These are phyloP conservation scores for Phymanthus crucifer DNA, from an alignment of 92 coral and sea anemone species.

Conservation along the genomic window DNA sequence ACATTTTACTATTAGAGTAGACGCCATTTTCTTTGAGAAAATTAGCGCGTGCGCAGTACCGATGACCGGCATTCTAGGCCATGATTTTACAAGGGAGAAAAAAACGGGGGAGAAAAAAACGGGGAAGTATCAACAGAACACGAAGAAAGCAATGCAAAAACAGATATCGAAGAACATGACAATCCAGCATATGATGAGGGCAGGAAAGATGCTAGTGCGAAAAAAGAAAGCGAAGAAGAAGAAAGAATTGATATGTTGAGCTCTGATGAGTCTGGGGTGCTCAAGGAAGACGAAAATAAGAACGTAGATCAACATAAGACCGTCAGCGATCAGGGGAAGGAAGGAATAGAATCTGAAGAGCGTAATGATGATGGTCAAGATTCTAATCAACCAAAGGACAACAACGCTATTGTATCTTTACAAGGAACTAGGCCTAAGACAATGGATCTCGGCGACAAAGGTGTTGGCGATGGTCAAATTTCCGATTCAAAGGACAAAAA, in stretches of 20 bases:
- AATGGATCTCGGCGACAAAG: not conserved
- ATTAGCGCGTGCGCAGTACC: too few relatives aligned
- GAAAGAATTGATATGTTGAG: not conserved
- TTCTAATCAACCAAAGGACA: not conserved
- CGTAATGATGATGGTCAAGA: too few relatives aligned
- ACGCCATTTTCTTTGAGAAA: too few relatives aligned
- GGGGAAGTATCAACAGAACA: not conserved
- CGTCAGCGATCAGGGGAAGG: not conserved
- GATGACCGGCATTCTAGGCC: too few relatives aligned
- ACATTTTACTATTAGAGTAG: too few relatives aligned
- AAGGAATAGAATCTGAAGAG: not conserved
- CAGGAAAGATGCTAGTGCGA: not conserved
- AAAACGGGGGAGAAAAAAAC: too few relatives aligned
- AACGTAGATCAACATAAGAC: not conserved
- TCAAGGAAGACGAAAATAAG: not conserved
- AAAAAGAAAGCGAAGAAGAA: not conserved
- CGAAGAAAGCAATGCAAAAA: not conserved
- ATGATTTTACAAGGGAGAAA: too few relatives aligned
- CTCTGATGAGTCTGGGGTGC: not conserved
- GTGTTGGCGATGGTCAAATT: not conserved
- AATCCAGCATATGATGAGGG: not conserved
- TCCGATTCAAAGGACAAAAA: not conserved
- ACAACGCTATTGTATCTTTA: not conserved
- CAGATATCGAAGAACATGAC: not conserved
- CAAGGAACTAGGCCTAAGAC: too few relatives aligned